Conservation (phyloP, 2,113 vertebrate genomes). For the Acanthisitta chloris region DNA sequence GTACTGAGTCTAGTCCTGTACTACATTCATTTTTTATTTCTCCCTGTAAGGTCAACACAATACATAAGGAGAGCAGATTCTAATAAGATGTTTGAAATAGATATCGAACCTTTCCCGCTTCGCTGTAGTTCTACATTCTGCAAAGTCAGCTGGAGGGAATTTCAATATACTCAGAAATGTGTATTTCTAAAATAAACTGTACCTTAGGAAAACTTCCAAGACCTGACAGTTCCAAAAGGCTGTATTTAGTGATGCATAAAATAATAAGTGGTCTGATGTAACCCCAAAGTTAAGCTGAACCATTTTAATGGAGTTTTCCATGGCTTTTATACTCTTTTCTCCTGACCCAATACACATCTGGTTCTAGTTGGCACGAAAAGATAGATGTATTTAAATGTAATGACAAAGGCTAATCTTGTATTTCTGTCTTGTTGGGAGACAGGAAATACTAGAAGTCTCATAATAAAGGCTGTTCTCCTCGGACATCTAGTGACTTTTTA, state of each 20-base stretch:
- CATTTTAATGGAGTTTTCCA: slow-evolving; percentile 6
- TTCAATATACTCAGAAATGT: not conserved
- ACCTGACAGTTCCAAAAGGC: not conserved
- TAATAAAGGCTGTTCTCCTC: not conserved
- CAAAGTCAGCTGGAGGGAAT: not conserved
- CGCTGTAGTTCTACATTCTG: not conserved
- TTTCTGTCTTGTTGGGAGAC: slow-evolving; percentile 23
- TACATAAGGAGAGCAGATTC: not conserved
- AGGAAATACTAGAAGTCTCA: slow-evolving; percentile 31
- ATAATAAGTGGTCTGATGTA: not conserved
- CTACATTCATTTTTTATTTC: not conserved
- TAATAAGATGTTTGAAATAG: not conserved
- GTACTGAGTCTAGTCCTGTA: not conserved
- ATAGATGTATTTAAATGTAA: not conserved
- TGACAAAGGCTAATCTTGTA: not conserved
- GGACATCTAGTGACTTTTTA: not conserved
- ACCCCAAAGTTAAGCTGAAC: not conserved
- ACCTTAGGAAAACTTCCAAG: slow-evolving; percentile 6
- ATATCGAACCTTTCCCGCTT: not conserved
- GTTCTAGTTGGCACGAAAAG: slow-evolving; percentile 32
- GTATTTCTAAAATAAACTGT: not conserved
- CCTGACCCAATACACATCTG: not conserved
- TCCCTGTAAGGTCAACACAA: not conserved
- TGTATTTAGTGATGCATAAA: slow-evolving; percentile 1
- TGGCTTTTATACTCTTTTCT: not conserved